A percentile compares a stretch with the other conserved stretches of the same genome.
These are phyloP conservation scores for Vicugna pacos DNA, from an alignment of 2,113 vertebrate genomes.

Conservation along the genomic window DNA sequence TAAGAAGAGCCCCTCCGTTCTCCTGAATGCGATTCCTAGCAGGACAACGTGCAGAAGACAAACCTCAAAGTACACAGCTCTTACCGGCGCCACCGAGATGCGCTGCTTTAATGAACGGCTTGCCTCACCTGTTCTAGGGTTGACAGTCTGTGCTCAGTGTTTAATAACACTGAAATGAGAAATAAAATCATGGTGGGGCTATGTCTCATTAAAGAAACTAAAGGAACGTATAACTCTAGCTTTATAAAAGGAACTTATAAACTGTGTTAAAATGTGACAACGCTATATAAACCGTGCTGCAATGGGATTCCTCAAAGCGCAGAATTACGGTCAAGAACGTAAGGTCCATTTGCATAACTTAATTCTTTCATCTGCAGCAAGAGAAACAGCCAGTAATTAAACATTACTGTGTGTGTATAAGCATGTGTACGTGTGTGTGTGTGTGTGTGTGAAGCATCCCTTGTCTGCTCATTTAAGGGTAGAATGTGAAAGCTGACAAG, in stretches of 20 bases:
- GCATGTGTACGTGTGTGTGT: neutral
- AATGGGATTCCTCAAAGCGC: constrained; percentile 42
- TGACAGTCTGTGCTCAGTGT: constrained; percentile 23
- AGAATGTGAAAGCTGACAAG: neutral
- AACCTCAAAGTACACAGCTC: neutral
- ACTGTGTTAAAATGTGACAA: constrained; percentile 63
- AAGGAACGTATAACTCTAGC: neutral
- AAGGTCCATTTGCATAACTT: neutral
- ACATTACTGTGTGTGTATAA: neutral
- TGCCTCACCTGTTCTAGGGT: constrained; percentile 30
- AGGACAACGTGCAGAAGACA: neutral
- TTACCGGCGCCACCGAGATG: neutral
- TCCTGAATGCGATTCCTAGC: neutral
- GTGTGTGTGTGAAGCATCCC: neutral
- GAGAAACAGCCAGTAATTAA: neutral
- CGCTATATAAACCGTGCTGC: constrained; percentile 31
- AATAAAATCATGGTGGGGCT: constrained; percentile 64
- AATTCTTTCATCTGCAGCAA: constrained; percentile 28
- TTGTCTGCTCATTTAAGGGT: neutral
- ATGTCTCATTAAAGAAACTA: constrained; percentile 60
- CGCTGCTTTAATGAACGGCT: constrained; percentile 28
- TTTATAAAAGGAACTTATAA: neutral
- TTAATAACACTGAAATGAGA: constrained; percentile 4
- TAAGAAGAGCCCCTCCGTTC: neutral
- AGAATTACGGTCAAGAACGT: neutral